phyloP scores from a whole-genome alignment of 2,888 invertebrate species.

The Xylota segnis region DNA sequence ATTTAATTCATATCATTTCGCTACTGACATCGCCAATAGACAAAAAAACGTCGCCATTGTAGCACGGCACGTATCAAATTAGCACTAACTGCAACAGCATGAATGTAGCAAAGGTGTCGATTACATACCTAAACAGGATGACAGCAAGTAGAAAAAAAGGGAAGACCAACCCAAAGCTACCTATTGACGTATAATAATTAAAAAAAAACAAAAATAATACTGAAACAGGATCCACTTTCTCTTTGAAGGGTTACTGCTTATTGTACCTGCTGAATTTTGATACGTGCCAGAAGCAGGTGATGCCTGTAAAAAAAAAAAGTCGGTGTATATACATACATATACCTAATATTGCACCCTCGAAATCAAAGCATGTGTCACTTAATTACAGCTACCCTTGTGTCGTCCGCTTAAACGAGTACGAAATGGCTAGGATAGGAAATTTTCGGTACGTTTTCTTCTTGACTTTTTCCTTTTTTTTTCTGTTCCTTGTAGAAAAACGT shows the following conservation, averaged over 20 bases:
- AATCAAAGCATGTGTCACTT: slow-evolving; percentile 75
- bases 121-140: slow-evolving; percentile 38
- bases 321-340: slow-evolving; percentile 13
- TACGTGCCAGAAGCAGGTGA: slow-evolving; percentile 74
- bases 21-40: background rate
- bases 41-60: background rate
- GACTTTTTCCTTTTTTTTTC: slow-evolving; percentile 8
- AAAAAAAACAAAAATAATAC: slow-evolving; percentile 36
- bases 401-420: slow-evolving; percentile 56
- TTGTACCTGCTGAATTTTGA: slow-evolving; percentile 64
- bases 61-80: slow-evolving; percentile 63
- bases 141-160: slow-evolving; percentile 1
- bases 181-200: slow-evolving; percentile 38
- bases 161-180: slow-evolving; percentile 25
- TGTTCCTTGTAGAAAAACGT: slow-evolving; percentile 47
- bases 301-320: slow-evolving; percentile 43
- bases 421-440: slow-evolving; percentile 47
- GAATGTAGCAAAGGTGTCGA: slow-evolving; percentile 37
- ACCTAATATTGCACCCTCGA: slow-evolving; percentile 58
- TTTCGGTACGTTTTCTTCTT: slow-evolving; percentile 39
- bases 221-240: slow-evolving; percentile 57
- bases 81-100: slow-evolving; percentile 33
- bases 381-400: slow-evolving; percentile 66
- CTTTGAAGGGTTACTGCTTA: slow-evolving; percentile 49
- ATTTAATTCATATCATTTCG: background rate